Percentiles rank a stretch among this genome's conserved stretches.
Evolutionary conservation across 2,113 vertebrate genomes (phyloP).

Genomic region (Petaurus breviceps): DNA sequence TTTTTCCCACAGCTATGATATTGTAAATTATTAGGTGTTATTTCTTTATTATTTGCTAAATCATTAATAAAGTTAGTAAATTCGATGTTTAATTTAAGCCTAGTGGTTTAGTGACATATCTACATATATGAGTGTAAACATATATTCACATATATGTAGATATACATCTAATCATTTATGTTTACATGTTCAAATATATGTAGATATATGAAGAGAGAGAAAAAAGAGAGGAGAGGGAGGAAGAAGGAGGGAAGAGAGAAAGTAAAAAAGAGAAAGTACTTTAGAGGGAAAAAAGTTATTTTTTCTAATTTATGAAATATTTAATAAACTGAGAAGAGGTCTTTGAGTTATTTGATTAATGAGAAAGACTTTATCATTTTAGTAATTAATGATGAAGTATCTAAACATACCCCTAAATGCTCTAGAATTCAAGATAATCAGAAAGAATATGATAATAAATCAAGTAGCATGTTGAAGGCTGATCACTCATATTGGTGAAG

Average conservation of each 20-base stretch:
- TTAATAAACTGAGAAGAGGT: neutral
- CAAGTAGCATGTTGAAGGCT: neutral
- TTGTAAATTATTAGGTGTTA: neutral
- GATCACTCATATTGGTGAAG: neutral
- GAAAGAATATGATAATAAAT: neutral
- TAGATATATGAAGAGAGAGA: neutral
- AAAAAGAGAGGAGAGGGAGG: neutral
- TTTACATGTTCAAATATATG: no score
- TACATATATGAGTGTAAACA: neutral
- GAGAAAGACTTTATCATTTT: neutral
- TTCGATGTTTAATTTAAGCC: neutral
- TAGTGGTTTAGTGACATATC: neutral
- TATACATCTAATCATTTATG: neutral
- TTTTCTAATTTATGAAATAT: neutral
- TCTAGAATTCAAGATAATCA: neutral
- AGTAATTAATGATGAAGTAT: neutral
- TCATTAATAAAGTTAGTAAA: neutral
- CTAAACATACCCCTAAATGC: neutral
- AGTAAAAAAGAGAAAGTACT: neutral
- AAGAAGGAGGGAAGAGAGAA: neutral
- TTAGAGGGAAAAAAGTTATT: no score
- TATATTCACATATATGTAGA: neutral
- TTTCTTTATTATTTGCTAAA: neutral
- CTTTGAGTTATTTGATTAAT: neutral
- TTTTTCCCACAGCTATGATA: neutral